phyloP scores from a whole-genome alignment of 2,797 vertebrate species.

The Vultur gryphus region DNA sequence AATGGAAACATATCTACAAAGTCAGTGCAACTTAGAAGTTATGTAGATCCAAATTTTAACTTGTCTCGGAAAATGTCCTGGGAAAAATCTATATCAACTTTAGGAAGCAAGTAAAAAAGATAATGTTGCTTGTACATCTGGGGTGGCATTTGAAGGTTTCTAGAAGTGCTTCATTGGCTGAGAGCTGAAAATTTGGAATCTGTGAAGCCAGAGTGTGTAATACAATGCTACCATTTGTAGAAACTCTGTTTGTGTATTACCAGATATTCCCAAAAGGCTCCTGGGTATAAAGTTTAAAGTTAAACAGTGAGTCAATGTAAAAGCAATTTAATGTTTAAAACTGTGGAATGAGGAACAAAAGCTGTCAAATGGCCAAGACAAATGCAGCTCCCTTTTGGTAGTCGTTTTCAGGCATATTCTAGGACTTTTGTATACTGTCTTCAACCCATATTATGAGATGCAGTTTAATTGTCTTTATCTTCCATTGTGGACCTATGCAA shows the following conservation, averaged over 20 bases:
- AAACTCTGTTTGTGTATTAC: not conserved
- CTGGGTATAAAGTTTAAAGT: not conserved
- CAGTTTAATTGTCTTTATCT: not conserved
- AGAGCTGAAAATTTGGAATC: not conserved
- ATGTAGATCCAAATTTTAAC: not conserved
- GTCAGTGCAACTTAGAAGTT: not conserved
- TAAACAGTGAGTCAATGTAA: not conserved
- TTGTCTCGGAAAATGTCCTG: not conserved
- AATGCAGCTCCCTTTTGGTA: not conserved
- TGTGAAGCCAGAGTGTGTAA: not conserved
- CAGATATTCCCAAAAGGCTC: not conserved
- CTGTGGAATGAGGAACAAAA: not conserved
- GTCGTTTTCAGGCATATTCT: not conserved
- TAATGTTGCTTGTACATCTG: not conserved
- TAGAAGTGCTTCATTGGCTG: not conserved
- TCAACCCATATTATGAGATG: not conserved
- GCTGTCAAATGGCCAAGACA: not conserved
- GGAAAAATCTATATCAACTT: not conserved
- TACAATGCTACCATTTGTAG: not conserved
- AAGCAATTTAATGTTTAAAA: conserved; percentile 3
- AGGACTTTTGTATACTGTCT: not conserved
- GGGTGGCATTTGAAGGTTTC: not conserved
- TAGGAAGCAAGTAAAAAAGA: not conserved
- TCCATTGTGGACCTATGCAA: not conserved
- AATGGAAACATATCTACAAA: not conserved